phyloP scores from a whole-genome alignment of 2,113 vertebrate genomes.

The Chitala chitala region DNA sequence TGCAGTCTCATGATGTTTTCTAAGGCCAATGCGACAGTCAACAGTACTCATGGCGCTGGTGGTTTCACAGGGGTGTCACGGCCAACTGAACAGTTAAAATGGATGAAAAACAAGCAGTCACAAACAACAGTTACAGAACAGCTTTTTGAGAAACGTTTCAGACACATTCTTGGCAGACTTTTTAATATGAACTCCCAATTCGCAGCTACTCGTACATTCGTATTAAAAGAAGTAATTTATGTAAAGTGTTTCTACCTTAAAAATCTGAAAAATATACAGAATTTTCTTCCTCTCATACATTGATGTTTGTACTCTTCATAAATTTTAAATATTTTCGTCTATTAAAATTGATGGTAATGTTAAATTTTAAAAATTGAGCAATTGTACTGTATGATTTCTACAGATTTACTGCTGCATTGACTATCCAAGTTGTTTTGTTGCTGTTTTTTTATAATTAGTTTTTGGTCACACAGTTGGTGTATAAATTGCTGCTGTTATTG shows the following conservation, averaged over 20 bases:
- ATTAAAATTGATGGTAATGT: constrained; percentile 45
- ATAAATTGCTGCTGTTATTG: background rate
- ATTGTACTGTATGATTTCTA: constrained; percentile 40
- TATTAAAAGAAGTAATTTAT: constrained; percentile 99
- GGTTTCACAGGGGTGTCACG: background rate
- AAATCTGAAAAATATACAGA: constrained; percentile 68
- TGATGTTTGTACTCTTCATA: constrained; percentile 46
- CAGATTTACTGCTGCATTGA: constrained; percentile 27
- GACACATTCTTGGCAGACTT: constrained; percentile 88
- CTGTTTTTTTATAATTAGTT: constrained; percentile 17
- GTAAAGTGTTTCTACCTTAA: constrained; percentile 99
- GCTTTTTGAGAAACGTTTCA: constrained; percentile 82
- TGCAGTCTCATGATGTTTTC: constrained; percentile 65
- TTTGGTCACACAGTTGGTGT: background rate
- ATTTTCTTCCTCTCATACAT: constrained; percentile 44
- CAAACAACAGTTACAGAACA: constrained; percentile 73
- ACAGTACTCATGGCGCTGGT: background rate
- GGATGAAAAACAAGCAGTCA: constrained; percentile 62
- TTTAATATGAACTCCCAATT: constrained; percentile 86
- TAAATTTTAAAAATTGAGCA: constrained; percentile 35
- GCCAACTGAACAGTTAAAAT: background rate
- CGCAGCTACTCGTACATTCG: constrained; percentile 96
- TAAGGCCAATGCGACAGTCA: constrained; percentile 29
- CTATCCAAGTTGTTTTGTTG: constrained; percentile 22
- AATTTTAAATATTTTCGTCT: constrained; percentile 44